Base-by-base conservation (phyloP, 2,113 vertebrate genomes). In the Plecturocebus donacophilus region DNA sequence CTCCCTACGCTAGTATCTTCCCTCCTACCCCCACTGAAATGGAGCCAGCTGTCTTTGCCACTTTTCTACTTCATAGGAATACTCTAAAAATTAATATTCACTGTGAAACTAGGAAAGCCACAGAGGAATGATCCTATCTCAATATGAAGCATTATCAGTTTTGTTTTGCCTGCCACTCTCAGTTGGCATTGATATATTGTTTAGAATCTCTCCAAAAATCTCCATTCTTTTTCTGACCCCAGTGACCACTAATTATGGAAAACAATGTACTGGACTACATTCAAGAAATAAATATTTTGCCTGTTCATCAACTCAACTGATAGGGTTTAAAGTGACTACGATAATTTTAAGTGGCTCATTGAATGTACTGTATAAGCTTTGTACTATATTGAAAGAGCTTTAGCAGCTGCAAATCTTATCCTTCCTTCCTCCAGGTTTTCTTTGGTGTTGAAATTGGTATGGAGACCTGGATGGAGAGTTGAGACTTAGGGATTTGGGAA, bases 81-180 rank as follows among this genome's bases (percentile, higher is more conserved):
- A 56, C 61, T 93, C 87, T 96, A 84, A 92, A 96, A 96, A 96
- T 97, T 97, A 97, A 92, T 85, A 97, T 97, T 90, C 49, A 40
- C 91, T 40, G 23, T 90, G 93, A 97, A 95, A 79, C n/a, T 87
- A 82, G 84, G 56, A 97, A 49, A 47, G 25, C 45, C 76, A 92
- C 66, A 14, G 40, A 93, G 80, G 42, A 77, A 84, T 1, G 58
- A 82, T 85, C 45, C 66, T 85, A 71, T 97, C 90, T 97, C 96
- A 52, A 10, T 13, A n/a, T 10, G 16, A 94, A 56, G 23, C 47
- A 23, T 90, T 90, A 87, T 93, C 64, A 49, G 71, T 90, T 91
- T 95, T 95, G 73, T 77, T 98, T 94, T 85, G 87, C 76, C 66
- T 85, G 86, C 61, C 90, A 85, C 49, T 96, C 93, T n/a, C 64